A percentile compares a stretch with the other conserved stretches of the same genome.
These are phyloP conservation scores for Calephelis perditalis DNA, from an alignment of 2,888 invertebrate species.

Conservation along the genomic window DNA sequence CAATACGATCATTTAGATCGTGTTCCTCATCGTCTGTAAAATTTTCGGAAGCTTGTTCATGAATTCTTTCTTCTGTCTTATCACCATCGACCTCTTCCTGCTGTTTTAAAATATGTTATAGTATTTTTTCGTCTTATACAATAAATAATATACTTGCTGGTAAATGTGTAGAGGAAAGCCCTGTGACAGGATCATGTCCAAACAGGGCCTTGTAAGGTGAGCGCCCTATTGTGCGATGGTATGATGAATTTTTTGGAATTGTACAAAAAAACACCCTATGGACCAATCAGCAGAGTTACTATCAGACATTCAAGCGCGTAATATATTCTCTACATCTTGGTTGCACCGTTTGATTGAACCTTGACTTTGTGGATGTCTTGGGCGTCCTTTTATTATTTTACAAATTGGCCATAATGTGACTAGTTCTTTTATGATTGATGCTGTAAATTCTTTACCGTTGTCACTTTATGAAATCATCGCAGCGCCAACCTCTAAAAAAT, in stretches of 20 bases:
- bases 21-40: neutral
- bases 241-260: neutral
- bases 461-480: conserved; percentile 24
- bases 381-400: too few species aligned
- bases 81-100: neutral
- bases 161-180: neutral
- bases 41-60: neutral
- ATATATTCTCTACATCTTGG: too few species aligned
- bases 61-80: neutral
- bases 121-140: neutral
- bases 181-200: neutral
- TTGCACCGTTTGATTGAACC: too few species aligned
- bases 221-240: neutral
- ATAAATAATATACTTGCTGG: neutral
- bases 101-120: neutral
- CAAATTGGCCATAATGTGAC: too few species aligned
- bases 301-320: too few species aligned
- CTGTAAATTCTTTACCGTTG: neutral
- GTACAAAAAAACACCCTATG: neutral
- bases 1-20: neutral
- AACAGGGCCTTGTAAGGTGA: neutral
- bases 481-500: conserved; percentile 25
- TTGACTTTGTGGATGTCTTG: too few species aligned
- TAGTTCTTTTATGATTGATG: too few species aligned
- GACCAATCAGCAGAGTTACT: too few species aligned